phyloP scores from a whole-genome alignment of 2,113 vertebrate species.

The Ramphastos sulfuratus region DNA sequence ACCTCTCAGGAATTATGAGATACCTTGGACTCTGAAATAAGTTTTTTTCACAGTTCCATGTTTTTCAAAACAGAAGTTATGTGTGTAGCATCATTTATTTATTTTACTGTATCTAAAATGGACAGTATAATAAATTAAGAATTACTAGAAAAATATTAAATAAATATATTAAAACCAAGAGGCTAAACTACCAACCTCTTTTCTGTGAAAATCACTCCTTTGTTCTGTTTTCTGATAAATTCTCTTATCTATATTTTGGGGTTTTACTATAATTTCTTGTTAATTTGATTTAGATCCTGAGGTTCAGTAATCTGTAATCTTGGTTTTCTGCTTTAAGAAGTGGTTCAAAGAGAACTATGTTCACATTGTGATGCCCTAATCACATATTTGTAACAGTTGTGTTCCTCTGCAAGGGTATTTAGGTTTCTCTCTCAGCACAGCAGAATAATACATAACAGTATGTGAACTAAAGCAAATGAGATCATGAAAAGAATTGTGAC shows the following conservation, averaged over 20 bases:
- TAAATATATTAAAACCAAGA: background rate
- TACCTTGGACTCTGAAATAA: background rate
- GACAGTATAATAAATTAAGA: slow-evolving; percentile 10
- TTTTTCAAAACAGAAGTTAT: background rate
- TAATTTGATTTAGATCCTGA: background rate
- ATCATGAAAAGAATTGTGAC: background rate
- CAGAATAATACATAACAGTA: background rate
- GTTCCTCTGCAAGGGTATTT: background rate
- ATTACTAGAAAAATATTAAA: background rate
- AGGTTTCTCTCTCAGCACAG: background rate
- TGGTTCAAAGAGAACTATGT: background rate
- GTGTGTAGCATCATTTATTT: background rate
- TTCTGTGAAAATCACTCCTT: background rate
- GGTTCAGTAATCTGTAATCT: background rate
- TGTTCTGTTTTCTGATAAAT: background rate
- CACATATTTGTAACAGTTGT: background rate
- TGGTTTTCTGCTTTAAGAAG: background rate
- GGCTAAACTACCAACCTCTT: background rate
- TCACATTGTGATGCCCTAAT: background rate
- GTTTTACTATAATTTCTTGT: background rate
- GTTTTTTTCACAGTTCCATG: background rate
- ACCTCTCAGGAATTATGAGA: slow-evolving; percentile 33
- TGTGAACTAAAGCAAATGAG: background rate
- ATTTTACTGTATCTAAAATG: background rate
- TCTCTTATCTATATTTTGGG: background rate